Evolutionary conservation across 1,140 invertebrate genomes (phyloP).

Genomic region (Macrosteles quadrilineatus): DNA sequence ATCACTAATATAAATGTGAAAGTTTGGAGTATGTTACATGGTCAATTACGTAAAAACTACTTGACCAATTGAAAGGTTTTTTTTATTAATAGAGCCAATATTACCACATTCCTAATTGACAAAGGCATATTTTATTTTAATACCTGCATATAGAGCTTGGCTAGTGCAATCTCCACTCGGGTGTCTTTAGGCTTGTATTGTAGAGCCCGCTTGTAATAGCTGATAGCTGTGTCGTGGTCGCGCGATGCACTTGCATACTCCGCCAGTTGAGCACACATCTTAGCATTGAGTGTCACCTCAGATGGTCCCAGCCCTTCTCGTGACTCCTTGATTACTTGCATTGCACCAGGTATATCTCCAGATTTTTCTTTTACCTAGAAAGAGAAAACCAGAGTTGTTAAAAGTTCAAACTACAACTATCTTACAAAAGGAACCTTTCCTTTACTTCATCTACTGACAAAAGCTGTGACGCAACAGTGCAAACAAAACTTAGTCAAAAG

Average conservation of each 20-base stretch:
- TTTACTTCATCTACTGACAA: no score
- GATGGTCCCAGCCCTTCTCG: conserved; percentile 54
- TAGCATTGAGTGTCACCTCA: conserved; percentile 60
- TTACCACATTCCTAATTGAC: no score
- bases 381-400: neutral
- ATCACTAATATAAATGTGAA: no score
- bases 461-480: no score
- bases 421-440: no score
- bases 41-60: no score
- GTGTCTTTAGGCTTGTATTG: conserved; percentile 76
- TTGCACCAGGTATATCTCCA: conserved; percentile 61
- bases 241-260: conserved; percentile 61
- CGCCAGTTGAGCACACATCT: conserved; percentile 69
- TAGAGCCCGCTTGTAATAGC: conserved; percentile 84
- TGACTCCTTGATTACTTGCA: conserved; percentile 62
- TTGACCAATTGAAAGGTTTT: no score
- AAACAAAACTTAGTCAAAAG: no score
- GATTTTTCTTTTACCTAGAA: conserved; percentile 50
- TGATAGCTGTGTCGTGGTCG: conserved; percentile 72
- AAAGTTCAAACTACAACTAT: neutral
- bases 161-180: conserved; percentile 72
- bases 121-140: no score
- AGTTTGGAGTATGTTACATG: no score
- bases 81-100: no score
- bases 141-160: conserved; percentile 86